A percentile compares a stretch with the other conserved stretches of the same genome.
phyloP scores from a whole-genome alignment of 2,113 vertebrate species.

The Thomomys bottae region DNA sequence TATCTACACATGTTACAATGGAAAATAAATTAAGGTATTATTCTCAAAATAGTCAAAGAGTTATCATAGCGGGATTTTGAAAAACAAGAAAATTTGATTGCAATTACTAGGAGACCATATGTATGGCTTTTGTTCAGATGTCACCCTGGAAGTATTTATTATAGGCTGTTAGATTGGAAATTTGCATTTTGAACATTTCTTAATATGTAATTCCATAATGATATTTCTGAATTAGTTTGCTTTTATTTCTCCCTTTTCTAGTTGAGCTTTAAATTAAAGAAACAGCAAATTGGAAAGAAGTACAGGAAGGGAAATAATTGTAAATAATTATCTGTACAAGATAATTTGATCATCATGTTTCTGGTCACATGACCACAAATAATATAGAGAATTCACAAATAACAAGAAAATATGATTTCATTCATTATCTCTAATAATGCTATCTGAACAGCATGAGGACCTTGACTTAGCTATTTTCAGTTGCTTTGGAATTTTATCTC shows the following conservation, averaged over 20 bases:
- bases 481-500: conserved; percentile 60
- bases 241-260: background rate
- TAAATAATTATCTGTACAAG: conserved; percentile 42
- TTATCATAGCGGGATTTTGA: background rate
- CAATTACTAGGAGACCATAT: background rate
- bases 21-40: conserved; percentile 47
- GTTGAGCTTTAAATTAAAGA: conserved; percentile 47
- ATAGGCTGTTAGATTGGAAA: background rate
- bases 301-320: conserved; percentile 21
- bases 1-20: background rate
- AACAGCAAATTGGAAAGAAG: background rate
- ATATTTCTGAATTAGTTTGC: conserved; percentile 4
- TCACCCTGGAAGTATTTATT: conserved; percentile 19
- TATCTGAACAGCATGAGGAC: background rate
- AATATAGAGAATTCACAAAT: conserved; percentile 66
- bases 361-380: conserved; percentile 53
- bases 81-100: background rate
- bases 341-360: conserved; percentile 46
- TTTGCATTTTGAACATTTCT: conserved; percentile 31
- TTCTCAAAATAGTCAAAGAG: conserved; percentile 17
- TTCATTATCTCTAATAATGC: conserved; percentile 37
- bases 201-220: background rate
- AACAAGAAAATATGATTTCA: conserved; percentile 61
- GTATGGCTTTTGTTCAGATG: background rate
- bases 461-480: conserved; percentile 30